A percentile compares a stretch with the other conserved stretches of the same genome.
Conservation (phyloP, 1,140 invertebrate genomes). For the Heliconius eleuchia region DNA sequence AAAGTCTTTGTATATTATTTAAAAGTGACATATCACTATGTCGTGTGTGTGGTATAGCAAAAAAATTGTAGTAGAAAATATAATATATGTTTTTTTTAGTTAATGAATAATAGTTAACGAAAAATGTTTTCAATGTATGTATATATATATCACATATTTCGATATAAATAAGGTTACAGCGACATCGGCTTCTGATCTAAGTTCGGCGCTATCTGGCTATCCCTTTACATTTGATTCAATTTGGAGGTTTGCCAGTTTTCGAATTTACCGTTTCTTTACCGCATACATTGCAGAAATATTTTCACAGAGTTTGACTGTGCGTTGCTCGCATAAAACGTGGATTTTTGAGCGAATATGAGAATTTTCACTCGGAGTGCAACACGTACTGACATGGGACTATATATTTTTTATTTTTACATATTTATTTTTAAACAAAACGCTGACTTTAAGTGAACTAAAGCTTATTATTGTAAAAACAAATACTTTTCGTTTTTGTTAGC, state of each 20-base stretch:
- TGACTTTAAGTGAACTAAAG: too few relatives aligned
- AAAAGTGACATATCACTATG: too few relatives aligned
- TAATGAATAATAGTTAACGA: not conserved
- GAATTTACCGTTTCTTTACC: slow-evolving; percentile 16
- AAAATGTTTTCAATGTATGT: not conserved
- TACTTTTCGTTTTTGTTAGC: too few relatives aligned
- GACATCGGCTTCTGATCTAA: slow-evolving; percentile 25
- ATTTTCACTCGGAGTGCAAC: not conserved
- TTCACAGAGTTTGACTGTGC: not conserved
- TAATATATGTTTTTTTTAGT: not conserved
- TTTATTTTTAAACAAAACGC: too few relatives aligned
- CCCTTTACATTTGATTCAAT: slow-evolving; percentile 26
- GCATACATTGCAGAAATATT: slow-evolving; percentile 12
- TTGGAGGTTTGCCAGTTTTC: slow-evolving; percentile 24
- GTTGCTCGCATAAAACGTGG: not conserved
- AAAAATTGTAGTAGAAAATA: too few relatives aligned
- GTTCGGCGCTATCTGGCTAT: slow-evolving; percentile 21
- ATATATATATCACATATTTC: not conserved
- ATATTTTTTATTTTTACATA: too few relatives aligned
- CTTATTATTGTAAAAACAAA: too few relatives aligned
- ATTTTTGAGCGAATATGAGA: not conserved
- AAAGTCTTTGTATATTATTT: too few relatives aligned
- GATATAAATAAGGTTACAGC: slow-evolving; percentile 23
- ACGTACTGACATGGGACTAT: not conserved
- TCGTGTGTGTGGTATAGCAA: too few relatives aligned